Base-by-base conservation (phyloP, 2,888 invertebrate genomes). In the Melinaea marsaeus region DNA sequence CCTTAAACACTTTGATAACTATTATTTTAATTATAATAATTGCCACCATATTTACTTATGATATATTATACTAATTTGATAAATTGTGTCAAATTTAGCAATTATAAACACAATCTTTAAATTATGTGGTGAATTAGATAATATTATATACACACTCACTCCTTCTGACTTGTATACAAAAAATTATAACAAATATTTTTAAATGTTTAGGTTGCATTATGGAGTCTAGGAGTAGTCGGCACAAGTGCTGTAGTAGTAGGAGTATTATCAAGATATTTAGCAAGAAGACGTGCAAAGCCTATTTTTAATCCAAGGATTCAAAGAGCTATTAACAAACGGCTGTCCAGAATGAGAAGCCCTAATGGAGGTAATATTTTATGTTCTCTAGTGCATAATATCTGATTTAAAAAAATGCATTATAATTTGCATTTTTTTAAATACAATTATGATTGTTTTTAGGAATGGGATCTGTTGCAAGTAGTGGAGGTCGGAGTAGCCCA, bases 211-310 rank as follows among this genome's bases (percentile, higher is more conserved):
- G 92, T 95, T 64, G 92, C 95, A 63, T 86, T 95, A 75, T 92
- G 95, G 79, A 94, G 95, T 69, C 91, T 95, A 69, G 93, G 95
- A 58, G 93, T 95, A 48, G 88, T 91, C 42, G 91, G 91, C 35
- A 92, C 93, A 55, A 96, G 97, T 76, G 94, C 96, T 32, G 93
- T 95, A 7, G 89, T 97, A n/a, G 92, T 98, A 54, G 95, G 96
- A 48, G 93, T 96, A 9, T 84, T 98, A 42, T 96, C 97, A 54
- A 93, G 95, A 72, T 96, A 95, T 83, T 88, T 97, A 73, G 93
- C 95, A 57, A 92, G 96, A 62, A 91, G 94, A 64, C 92, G 94
- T 77, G 93, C 93, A 13, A 92, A 92, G 67, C 92, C 94, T 60
- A 93, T 93, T 54, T 84, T 92, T 1, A 93, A 93, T 74, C 90